phyloP scores from a whole-genome alignment of 2,888 invertebrate genomes.

The Ophonus ardosiacus region DNA sequence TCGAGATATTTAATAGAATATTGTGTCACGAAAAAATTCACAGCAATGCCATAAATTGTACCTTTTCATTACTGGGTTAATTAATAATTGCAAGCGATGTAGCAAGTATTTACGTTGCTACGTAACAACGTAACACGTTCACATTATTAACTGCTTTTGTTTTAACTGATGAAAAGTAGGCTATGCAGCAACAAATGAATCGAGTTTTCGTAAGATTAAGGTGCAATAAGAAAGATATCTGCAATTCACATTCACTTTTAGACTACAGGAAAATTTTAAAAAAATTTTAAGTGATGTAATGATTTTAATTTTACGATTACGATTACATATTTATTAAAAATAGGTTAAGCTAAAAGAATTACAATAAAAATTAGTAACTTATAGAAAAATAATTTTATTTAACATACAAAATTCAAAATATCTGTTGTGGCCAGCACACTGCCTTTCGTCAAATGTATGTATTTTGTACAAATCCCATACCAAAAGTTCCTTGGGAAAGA shows the following conservation, averaged over 20 bases:
- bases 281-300: not conserved
- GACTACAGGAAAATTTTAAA: not conserved
- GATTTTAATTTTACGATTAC: too few species aligned
- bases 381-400: too few species aligned
- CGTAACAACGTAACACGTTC: constrained; percentile 36
- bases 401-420: too few species aligned
- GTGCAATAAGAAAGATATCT: not conserved
- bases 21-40: constrained; percentile 44
- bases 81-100: constrained; percentile 36
- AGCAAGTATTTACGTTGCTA: constrained; percentile 23
- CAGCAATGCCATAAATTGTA: constrained; percentile 24
- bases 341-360: too few species aligned
- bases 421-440: too few species aligned
- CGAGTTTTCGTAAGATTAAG: constrained; percentile 4
- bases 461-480: too few species aligned
- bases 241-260: not conserved
- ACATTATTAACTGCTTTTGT: constrained; percentile 39
- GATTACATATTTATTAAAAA: too few species aligned
- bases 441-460: too few species aligned
- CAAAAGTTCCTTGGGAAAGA: too few species aligned
- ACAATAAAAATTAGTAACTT: too few species aligned
- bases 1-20: constrained; percentile 44
- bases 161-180: constrained; percentile 36
- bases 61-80: constrained; percentile 51
- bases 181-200: not conserved